These are phyloP conservation scores for Callithrix jacchus DNA, from an alignment of 2,113 vertebrate genomes.

Conservation along the genomic window DNA sequence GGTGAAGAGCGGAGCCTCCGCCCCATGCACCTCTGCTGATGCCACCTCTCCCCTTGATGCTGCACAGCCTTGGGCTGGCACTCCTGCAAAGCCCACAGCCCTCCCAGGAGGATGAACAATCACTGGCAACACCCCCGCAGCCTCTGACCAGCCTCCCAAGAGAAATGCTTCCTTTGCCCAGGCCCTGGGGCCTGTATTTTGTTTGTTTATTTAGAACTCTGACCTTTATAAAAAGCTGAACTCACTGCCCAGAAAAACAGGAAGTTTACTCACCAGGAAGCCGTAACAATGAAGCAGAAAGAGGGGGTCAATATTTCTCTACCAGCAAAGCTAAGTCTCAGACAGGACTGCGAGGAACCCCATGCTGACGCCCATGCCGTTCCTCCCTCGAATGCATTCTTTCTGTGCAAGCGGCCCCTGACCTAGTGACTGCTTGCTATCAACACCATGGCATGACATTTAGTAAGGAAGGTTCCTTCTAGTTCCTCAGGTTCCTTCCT, in stretches of 20 bases:
- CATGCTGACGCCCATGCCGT: accelerated
- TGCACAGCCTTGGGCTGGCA: not conserved
- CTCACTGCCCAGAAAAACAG: conserved; percentile 33
- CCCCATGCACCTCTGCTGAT: not conserved
- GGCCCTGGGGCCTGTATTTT: not conserved
- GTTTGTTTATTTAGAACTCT: not conserved
- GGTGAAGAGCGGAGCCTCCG: not conserved
- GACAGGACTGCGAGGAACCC: not conserved
- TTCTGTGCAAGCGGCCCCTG: accelerated
- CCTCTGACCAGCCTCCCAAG: not conserved
- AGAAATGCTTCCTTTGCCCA: not conserved
- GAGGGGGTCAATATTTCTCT: not conserved
- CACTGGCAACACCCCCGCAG: accelerated
- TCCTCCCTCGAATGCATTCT: accelerated
- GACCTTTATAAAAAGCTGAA: conserved; percentile 33
- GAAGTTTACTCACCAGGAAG: conserved; percentile 11
- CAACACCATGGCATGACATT: accelerated
- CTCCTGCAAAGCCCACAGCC: not conserved
- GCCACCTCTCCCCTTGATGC: accelerated
- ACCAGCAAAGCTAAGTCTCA: not conserved
- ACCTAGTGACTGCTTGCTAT: accelerated
- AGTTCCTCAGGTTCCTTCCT: not conserved
- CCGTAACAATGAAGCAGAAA: not conserved
- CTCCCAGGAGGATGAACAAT: not conserved
- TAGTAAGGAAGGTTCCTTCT: accelerated